Percentiles rank a stretch among this genome's conserved stretches.
Conservation (phyloP, 2,113 vertebrate species). For the Corythornis cristatus region DNA sequence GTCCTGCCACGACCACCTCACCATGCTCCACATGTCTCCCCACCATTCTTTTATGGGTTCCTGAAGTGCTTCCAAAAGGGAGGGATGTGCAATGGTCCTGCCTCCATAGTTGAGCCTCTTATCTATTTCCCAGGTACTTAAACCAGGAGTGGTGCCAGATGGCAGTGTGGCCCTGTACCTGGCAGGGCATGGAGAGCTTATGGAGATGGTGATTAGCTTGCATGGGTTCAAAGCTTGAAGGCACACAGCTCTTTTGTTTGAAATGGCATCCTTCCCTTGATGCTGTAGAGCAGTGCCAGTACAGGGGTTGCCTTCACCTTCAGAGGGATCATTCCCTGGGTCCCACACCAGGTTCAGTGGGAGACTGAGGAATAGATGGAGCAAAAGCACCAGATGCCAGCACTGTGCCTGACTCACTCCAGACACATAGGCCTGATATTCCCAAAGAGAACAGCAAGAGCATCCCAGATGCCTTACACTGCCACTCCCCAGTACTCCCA, state of each 20-base stretch:
- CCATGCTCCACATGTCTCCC: background rate
- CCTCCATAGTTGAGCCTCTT: background rate
- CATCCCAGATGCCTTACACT: background rate
- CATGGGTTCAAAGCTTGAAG: background rate
- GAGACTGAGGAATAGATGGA: background rate
- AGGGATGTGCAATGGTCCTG: background rate
- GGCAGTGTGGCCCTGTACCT: background rate
- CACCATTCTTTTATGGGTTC: fast-evolving
- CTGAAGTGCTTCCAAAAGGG: background rate
- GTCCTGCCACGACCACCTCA: background rate
- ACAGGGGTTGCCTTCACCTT: background rate
- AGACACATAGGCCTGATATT: background rate
- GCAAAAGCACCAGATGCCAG: background rate
- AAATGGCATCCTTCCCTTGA: background rate
- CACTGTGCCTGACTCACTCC: background rate
- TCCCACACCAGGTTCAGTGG: background rate
- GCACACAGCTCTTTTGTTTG: background rate
- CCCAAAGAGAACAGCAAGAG: background rate
- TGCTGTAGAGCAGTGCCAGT: background rate
- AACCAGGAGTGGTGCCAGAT: background rate
- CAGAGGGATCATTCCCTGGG: no score
- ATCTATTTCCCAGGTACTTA: background rate
- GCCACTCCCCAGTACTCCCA: background rate
- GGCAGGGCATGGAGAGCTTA: background rate
- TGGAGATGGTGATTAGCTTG: background rate